phyloP scores from a whole-genome alignment of 2,113 vertebrate species.

The Spea bombifrons region DNA sequence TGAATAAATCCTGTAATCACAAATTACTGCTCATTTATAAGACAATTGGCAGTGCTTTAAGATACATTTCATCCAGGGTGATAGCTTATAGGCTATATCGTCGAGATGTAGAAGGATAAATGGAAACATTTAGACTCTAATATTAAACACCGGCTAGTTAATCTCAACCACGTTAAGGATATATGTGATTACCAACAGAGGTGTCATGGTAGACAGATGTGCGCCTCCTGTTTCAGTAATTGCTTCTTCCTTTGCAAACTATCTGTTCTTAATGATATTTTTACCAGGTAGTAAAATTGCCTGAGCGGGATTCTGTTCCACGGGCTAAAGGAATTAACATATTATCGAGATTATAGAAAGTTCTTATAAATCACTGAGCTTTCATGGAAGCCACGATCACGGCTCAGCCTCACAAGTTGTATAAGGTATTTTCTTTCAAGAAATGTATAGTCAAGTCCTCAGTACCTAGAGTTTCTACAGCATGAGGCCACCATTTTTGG shows the following conservation, averaged over 20 bases:
- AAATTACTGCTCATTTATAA: no score
- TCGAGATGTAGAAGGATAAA: slow-evolving; percentile 12
- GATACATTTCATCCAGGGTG: slow-evolving; percentile 6
- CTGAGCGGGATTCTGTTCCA: not conserved
- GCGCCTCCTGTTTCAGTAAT: slow-evolving; percentile 11
- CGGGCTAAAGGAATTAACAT: not conserved
- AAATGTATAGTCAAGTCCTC: no score
- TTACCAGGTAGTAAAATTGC: slow-evolving; percentile 1
- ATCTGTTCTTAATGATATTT: not conserved
- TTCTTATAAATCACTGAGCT: not conserved
- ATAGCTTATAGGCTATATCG: slow-evolving; percentile 17
- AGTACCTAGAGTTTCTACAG: no score
- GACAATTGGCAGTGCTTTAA: not conserved
- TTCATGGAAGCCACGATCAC: not conserved
- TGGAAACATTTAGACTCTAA: not conserved
- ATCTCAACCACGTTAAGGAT: not conserved
- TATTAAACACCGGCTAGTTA: not conserved
- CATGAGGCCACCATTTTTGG: no score
- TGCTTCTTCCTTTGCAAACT: not conserved
- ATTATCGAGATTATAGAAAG: not conserved
- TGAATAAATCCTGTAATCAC: no score
- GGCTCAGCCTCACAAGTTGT: no score
- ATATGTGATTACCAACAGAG: not conserved
- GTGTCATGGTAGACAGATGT: slow-evolving; percentile 13
- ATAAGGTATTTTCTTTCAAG: no score